Evolutionary conservation across 2,888 invertebrate genomes (phyloP), one percentile per base, ranked within the genome.

Genomic region (Willowsia nigromaculata): DNA sequence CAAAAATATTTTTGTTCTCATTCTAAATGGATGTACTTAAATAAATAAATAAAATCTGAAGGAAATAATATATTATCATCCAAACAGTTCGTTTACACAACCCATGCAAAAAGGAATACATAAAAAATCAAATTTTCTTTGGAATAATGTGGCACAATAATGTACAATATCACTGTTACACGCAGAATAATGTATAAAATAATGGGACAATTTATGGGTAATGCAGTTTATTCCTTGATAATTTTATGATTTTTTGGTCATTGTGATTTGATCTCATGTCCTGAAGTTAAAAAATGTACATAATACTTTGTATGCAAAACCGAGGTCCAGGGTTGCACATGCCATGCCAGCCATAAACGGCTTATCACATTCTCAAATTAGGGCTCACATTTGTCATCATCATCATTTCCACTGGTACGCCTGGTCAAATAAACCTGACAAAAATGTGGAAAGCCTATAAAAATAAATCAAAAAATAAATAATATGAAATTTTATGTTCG

Each of bases 311-410:
- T 40, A 68, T 68, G 37, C 68, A 68, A 68, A 65, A 65, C 5
- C 9, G n/a, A 33, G 1, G 25, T 30, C 65, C 15, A 33, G 27
- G 11, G 18, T 22, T 6, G 22, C 30, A 62, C 30, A 62, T 40
- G 22, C n/a, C 27, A 6, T 15, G 13, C 15, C 9, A n/a, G 27
- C 27, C 43, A 62, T 84, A 84, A 84, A 84, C 37, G 50, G 47
- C 84, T 84, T 84, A 84, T 84, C 84, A 71, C 74, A 74, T 71
- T 84, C 84, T 56, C 59, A 84, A 74, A 84, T 84, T 84, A 84
- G 84, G 56, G 2, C 56, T 33, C 40, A 56, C 74, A 84, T 84
- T 84, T 84, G 74, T 84, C 84, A 84, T 84, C 84, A 71, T 84
- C 78, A 78, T 47, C 74, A 74, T 74, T 74, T 43, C 71, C 43